Percentiles rank a stretch among this genome's conserved stretches.
Conservation (phyloP, 2,113 vertebrate species). For the Cinclus mexicanus region DNA sequence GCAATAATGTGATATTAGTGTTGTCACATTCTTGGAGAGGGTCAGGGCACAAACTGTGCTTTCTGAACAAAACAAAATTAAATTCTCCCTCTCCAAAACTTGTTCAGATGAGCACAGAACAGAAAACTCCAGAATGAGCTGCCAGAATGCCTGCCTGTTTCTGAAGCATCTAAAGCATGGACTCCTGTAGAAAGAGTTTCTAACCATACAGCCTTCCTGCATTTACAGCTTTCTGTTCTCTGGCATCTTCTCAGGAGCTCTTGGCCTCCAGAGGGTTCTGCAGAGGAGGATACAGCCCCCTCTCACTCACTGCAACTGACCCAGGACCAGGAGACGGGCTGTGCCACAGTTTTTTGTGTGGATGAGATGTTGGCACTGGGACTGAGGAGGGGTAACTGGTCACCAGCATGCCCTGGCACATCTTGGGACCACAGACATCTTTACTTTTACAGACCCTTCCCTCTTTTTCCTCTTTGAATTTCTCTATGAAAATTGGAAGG, state of each 20-base stretch:
- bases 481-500: not conserved
- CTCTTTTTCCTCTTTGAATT: not conserved
- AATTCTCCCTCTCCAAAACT: not conserved
- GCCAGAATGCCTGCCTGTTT: not conserved
- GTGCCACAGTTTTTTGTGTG: not conserved
- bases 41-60: not conserved
- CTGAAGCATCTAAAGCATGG: not conserved
- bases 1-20: not conserved
- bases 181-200: not conserved
- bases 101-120: not conserved
- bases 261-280: not conserved
- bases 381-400: not conserved
- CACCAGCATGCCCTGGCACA: not conserved
- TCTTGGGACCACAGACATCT: not conserved
- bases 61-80: conserved; percentile 14
- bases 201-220: not conserved
- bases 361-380: not conserved
- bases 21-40: conserved; percentile 3
- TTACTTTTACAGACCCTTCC: not conserved
- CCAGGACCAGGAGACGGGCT: not conserved
- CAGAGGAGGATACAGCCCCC: not conserved
- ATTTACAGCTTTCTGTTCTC: not conserved
- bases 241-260: not conserved
- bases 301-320: not conserved
- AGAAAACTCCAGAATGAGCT: not conserved